Evolutionary conservation across 30 jellyfish, hydroid and myxozoan genomes (phyloP).

Genomic region (Turritopsis dohrnii): DNA sequence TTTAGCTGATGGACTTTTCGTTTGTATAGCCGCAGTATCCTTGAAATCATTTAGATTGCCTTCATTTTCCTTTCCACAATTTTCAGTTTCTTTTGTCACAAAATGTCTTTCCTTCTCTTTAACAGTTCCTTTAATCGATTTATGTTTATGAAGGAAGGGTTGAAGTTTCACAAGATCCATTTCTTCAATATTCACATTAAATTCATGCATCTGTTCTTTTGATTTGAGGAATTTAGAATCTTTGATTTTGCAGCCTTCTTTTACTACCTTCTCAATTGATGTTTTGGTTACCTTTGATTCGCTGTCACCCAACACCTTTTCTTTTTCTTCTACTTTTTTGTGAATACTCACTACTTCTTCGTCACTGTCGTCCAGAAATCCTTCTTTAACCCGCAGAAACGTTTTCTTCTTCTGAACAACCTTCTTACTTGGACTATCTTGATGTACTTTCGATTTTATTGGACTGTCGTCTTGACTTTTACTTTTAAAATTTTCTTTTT

Average conservation of each 20-base stretch:
- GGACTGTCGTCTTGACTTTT: neutral
- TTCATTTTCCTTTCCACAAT: neutral
- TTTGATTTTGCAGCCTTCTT: neutral
- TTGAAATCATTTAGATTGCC: neutral
- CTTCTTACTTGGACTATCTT: neutral
- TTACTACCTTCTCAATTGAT: neutral
- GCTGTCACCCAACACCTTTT: neutral
- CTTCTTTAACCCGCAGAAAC: neutral
- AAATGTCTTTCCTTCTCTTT: neutral
- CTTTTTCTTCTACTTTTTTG: neutral
- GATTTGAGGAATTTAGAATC: neutral
- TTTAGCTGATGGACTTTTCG: neutral
- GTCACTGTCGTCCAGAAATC: constrained; percentile 32
- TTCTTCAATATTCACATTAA: neutral
- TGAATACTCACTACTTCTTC: constrained; percentile 35
- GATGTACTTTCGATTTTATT: neutral
- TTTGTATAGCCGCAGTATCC: neutral
- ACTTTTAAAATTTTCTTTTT: neutral
- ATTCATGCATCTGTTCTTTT: neutral
- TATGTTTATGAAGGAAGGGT: neutral
- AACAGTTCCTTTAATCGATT: neutral
- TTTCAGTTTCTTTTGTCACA: neutral
- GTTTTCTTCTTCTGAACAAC: neutral
- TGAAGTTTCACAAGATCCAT: neutral
- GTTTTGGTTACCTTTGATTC: neutral